Evolutionary conservation across 2,888 invertebrate genomes (phyloP).

Genomic region (Thereva nobilitata): DNA sequence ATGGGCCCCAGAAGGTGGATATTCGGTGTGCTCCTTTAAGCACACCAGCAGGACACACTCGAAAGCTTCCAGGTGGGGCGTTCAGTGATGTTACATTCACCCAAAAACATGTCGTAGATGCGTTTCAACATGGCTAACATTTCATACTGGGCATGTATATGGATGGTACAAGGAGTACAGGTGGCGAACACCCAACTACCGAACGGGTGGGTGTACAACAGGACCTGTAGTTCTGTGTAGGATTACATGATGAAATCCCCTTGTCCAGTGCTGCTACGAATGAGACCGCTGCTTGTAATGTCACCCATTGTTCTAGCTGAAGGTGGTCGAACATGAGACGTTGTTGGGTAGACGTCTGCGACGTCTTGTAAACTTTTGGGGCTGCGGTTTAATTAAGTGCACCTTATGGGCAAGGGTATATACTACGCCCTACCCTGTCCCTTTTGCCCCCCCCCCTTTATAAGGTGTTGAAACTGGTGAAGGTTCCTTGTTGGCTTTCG

Average conservation of each 20-base stretch:
- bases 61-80: conserved; percentile 28
- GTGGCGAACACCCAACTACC: conserved; percentile 12
- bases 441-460: not conserved
- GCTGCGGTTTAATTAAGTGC: conserved; percentile 45
- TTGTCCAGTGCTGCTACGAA: conserved; percentile 33
- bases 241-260: conserved; percentile 32
- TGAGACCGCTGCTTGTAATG: conserved; percentile 14
- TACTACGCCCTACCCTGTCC: conserved; percentile 41
- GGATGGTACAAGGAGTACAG: conserved; percentile 23
- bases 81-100: conserved; percentile 30
- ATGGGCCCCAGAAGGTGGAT: conserved; percentile 25
- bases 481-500: conserved; percentile 4
- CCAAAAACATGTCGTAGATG: conserved; percentile 37
- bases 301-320: conserved; percentile 37
- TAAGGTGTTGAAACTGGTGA: conserved; percentile 28
- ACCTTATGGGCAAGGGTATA: conserved; percentile 45
- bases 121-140: conserved; percentile 37
- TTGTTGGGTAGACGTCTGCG: conserved; percentile 22
- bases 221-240: conserved; percentile 20
- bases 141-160: conserved; percentile 34
- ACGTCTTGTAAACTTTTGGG: conserved; percentile 39
- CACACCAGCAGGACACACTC: conserved; percentile 17
- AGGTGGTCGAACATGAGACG: conserved; percentile 43
- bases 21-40: conserved; percentile 23
- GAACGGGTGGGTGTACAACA: conserved; percentile 19